Base-by-base conservation (phyloP, 2,797 vertebrate species). In the Lagocephalus sceleratus region DNA sequence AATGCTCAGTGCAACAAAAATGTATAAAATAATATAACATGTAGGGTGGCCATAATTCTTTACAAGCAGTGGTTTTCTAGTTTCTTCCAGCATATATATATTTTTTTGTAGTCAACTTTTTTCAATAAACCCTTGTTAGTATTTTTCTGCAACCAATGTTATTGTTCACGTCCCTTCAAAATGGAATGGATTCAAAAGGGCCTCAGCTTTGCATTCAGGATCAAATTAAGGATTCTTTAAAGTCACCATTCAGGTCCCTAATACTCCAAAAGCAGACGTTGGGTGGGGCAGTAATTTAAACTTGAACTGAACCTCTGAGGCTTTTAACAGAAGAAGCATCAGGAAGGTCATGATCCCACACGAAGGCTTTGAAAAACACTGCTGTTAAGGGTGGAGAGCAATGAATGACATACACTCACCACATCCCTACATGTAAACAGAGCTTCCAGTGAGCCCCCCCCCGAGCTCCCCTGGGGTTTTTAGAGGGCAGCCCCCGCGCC, bases 401-500 rank as follows among this genome's bases (percentile, higher is more conserved):
- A 51, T 8, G 19, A 53, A 45, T 50, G 73, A 63, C 49, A 69
- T 70, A 77, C 75, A 91, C 91, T 92, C 90, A 92, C 91, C 91
- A 85, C 81, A 73, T 85, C 78, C 78, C 85, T 76, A 80, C 60
- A 78, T 56, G 59, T 75, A 52, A 55, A 73, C 44, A 59, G 78
- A 60, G 61, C 70, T 75, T 74, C 83, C 78, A 83, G 74, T 76
- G 57, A 83, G 76, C 55, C 75, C 77, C 68, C 67, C 51, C 50
- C 42, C 44, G 52, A 19, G 57, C 29, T 57, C 61, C 63, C 73
- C 68, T 69, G 58, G 49, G 63, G 73, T 65, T 73, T 75, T 89
- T 85, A 92, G 75, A 92, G 88, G 79, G 91, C 91, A 29, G 91
- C 91, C 85, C 91, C 91, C n/a, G 90, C 87, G 75, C 91, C 91